A percentile compares a stretch with the other conserved stretches of the same genome.
phyloP scores from a whole-genome alignment of 1,140 invertebrate species.

The Telenomus remus region DNA sequence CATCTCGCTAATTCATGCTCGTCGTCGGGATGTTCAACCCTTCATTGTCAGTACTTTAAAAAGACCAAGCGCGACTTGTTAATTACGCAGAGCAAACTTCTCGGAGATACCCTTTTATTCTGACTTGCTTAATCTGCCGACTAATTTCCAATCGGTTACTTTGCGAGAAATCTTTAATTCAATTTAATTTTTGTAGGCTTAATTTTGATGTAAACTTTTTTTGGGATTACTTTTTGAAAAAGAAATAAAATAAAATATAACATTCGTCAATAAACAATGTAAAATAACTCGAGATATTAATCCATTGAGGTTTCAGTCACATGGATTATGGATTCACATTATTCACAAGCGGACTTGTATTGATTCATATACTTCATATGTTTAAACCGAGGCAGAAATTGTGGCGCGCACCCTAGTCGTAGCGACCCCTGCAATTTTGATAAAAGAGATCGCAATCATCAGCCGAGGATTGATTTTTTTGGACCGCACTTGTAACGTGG shows the following conservation, averaged over 20 bases:
- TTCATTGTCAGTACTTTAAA: slow-evolving; percentile 36
- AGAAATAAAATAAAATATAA: too few species aligned
- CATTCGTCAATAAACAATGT: too few species aligned
- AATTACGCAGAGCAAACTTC: slow-evolving; percentile 11
- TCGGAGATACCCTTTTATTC: background rate
- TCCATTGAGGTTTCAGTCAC: background rate
- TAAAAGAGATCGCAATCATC: slow-evolving; percentile 60
- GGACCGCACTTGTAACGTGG: slow-evolving; percentile 40
- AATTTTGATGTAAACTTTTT: too few species aligned
- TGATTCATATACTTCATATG: slow-evolving; percentile 48
- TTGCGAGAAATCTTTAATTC: background rate
- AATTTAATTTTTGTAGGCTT: too few species aligned
- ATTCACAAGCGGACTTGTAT: slow-evolving; percentile 10
- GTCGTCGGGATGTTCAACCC: slow-evolving; percentile 27
- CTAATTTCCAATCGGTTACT: slow-evolving; percentile 13
- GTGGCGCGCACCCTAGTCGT: slow-evolving; percentile 27
- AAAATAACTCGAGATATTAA: background rate
- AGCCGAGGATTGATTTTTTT: slow-evolving; percentile 58
- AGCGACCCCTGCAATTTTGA: slow-evolving; percentile 53
- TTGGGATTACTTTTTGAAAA: too few species aligned
- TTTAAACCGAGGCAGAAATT: too few species aligned
- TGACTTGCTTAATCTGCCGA: slow-evolving; percentile 12
- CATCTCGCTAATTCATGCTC: slow-evolving; percentile 33
- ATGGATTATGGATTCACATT: too few species aligned
- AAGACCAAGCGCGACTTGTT: slow-evolving; percentile 26